Evolutionary conservation across 2,797 vertebrate species (phyloP).

Genomic region (Enteromius anoplus): DNA sequence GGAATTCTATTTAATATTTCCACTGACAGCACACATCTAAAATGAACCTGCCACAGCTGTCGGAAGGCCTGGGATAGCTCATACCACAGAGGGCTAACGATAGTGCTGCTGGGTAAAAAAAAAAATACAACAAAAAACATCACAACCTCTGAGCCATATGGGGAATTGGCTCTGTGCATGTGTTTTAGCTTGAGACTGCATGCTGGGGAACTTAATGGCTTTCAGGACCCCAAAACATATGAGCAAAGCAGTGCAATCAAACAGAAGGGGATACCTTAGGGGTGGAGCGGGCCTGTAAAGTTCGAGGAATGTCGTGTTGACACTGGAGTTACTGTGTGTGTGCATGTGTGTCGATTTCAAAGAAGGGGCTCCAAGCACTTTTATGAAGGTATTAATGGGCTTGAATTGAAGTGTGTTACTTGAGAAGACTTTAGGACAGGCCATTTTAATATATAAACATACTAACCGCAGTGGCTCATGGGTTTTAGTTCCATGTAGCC

Average conservation of each 20-base stretch:
- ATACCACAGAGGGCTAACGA: constrained; percentile 35
- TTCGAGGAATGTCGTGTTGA: constrained; percentile 60
- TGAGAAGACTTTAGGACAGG: constrained; percentile 46
- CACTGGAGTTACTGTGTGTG: constrained; percentile 48
- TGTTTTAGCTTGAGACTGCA: constrained; percentile 60
- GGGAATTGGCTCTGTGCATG: constrained; percentile 53
- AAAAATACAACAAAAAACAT: background rate
- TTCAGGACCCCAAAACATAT: constrained; percentile 47
- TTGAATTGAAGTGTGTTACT: constrained; percentile 56
- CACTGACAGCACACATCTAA: constrained; percentile 60
- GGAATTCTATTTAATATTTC: constrained; percentile 65
- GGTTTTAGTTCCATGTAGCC: background rate
- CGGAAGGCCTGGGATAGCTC: constrained; percentile 27
- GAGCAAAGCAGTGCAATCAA: constrained; percentile 51
- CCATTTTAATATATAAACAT: constrained; percentile 49
- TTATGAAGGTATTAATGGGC: constrained; percentile 62
- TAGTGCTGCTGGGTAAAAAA: constrained; percentile 30
- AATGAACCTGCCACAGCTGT: constrained; percentile 56
- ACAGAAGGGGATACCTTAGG: constrained; percentile 42
- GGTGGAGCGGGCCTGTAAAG: constrained; percentile 44
- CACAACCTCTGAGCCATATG: constrained; percentile 52
- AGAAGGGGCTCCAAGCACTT: constrained; percentile 49
- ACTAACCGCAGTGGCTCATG: constrained; percentile 18
- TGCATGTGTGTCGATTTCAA: constrained; percentile 47
- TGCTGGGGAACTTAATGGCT: constrained; percentile 60